A percentile compares a stretch with the other conserved stretches of the same genome.
Conservation (phyloP, 2,888 invertebrate genomes). For the Drosophila falleni region DNA sequence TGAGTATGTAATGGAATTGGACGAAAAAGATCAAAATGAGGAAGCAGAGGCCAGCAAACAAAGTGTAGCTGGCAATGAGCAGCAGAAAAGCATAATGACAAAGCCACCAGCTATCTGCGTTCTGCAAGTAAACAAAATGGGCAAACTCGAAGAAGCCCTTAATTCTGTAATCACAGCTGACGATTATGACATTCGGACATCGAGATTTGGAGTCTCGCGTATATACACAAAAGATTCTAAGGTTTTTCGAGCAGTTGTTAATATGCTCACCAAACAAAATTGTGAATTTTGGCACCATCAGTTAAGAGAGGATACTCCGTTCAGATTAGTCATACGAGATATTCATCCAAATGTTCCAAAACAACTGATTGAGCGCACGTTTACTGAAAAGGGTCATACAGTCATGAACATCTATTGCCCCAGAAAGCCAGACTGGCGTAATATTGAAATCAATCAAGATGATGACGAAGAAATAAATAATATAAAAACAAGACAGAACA, state of each 20-base stretch:
- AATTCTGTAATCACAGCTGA: background rate
- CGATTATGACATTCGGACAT: slow-evolving; percentile 13
- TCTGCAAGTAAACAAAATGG: slow-evolving; percentile 3
- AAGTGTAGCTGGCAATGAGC: background rate
- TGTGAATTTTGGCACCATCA: slow-evolving; percentile 10
- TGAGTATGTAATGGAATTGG: slow-evolving; percentile 6
- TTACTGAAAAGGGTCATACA: slow-evolving; percentile 15
- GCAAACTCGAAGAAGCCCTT: background rate
- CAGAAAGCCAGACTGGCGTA: slow-evolving; percentile 13
- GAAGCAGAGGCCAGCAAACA: background rate
- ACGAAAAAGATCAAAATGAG: slow-evolving; percentile 1
- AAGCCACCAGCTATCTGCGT: slow-evolving; percentile 12
- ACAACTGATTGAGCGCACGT: slow-evolving; percentile 11
- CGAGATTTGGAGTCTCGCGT: slow-evolving; percentile 5
- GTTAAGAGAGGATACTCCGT: slow-evolving; percentile 2
- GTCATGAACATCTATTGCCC: slow-evolving; percentile 13
- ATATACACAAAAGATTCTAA: slow-evolving; percentile 2
- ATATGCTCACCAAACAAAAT: background rate
- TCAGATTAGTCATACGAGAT: slow-evolving; percentile 6
- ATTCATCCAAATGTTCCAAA: slow-evolving; percentile 16
- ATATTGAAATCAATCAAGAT: background rate
- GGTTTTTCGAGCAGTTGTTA: background rate
- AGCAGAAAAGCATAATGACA: background rate
- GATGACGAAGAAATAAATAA: slow-evolving; percentile 5
- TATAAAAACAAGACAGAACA: slow-evolving; percentile 6